Conservation (phyloP, 2,888 invertebrate species). For the Beris morrisii region DNA sequence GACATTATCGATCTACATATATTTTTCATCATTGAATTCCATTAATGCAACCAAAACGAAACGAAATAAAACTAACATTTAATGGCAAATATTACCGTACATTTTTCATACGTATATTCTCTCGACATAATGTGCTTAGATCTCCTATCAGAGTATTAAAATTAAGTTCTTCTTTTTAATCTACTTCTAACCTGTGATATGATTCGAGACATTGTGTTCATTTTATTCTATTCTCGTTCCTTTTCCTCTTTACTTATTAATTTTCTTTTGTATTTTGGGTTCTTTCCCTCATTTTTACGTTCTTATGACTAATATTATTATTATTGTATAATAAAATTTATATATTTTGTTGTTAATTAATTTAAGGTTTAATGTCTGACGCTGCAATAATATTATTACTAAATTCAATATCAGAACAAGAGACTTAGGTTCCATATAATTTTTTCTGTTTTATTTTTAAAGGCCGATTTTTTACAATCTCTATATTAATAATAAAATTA, state of each 20-base stretch:
- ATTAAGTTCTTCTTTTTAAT: background rate
- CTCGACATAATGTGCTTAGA: too few species aligned
- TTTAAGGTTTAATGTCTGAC: conserved; percentile 11
- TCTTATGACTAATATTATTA: background rate
- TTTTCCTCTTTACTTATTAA: background rate
- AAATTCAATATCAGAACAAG: conserved; percentile 22
- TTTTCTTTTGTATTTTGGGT: background rate
- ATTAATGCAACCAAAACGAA: too few species aligned
- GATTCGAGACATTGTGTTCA: conserved; percentile 11
- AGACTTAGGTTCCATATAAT: background rate
- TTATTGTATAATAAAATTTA: background rate
- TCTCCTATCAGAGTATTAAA: too few species aligned
- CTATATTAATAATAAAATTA: conserved; percentile 8
- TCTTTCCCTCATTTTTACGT: background rate
- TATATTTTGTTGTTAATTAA: conserved; percentile 11
- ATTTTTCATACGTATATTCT: too few species aligned
- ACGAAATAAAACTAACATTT: too few species aligned
- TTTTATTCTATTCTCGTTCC: conserved; percentile 1
- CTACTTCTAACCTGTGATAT: conserved; percentile 22
- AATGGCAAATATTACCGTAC: too few species aligned
- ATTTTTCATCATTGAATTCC: too few species aligned
- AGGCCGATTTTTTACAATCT: conserved; percentile 13
- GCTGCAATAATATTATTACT: conserved; percentile 20
- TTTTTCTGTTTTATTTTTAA: background rate
- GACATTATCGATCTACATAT: too few species aligned